Base-by-base conservation (phyloP, 1,140 invertebrate species). In the Drosophila funebris region DNA sequence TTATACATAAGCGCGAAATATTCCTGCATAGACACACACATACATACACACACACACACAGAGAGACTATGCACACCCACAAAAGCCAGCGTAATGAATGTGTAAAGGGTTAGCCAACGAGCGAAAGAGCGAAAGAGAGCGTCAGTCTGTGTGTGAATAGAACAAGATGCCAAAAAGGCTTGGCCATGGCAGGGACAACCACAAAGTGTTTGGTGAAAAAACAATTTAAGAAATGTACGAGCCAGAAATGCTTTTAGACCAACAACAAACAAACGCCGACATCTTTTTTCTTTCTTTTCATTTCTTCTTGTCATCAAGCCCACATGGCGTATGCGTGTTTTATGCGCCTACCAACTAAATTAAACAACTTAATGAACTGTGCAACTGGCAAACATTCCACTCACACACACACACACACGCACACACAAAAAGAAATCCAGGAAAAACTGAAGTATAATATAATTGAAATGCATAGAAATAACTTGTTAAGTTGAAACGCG, bases 51-150 rank as follows among this genome's bases (percentile, higher is more conserved):
- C n/a, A n/a, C n/a, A n/a, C n/a, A n/a, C n/a, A n/a, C n/a, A n/a
- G n/a, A n/a, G n/a, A n/a, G n/a, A n/a, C n/a, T n/a, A n/a, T n/a
- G n/a, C n/a, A n/a, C 57, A 71, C 56, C 69, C 74, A 72, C 76
- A 78, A 78, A 87, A 78, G 82, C 67, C 62, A 62, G 58, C 61
- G 71, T 82, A 87, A 87, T 88, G 83, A 87, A 87, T 87, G 82
- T 82, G 82, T 82, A 82, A 88, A 82, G 71, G 82, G 78, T 87
- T 87, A 78, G 67, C 66, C 48, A 70, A 44, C 24, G 6, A 48
- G 29, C 24, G 31, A 33, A 22, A 18, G 56, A 39, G 31, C 31
- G 16, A 16, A 39, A 39, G n/a, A 39, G 14, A 3, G 31, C 1
- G 27, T n/a, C 24, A 22, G n/a, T 22, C 7, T 9, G 29, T 14